Evolutionary conservation across 2,113 vertebrate genomes (phyloP), one percentile per base, ranked within the genome.

Genomic region (Beaufortia kweichowensis): DNA sequence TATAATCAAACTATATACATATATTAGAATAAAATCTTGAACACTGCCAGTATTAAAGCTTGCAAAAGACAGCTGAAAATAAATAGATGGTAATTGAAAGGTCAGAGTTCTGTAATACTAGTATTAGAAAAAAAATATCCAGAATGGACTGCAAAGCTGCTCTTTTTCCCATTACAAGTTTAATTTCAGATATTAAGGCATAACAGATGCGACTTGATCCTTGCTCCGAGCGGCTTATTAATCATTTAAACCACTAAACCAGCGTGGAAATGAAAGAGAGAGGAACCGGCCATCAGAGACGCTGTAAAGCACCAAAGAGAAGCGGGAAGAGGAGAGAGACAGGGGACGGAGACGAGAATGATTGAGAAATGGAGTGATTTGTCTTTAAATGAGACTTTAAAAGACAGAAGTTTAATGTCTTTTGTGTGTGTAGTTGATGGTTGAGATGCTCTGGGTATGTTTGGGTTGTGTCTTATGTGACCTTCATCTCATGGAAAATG

Each of bases 171-270:
- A 77, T 62, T 78, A 26, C 29, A 75, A 61, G 65, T 81, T 63
- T 67, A 50, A 81, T 75, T 73, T 78, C 60, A 88, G 73, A 79
- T 53, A 84, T 84, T 57, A 77, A 56, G 61, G 55, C 56, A 75
- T 78, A 57, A 75, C 72, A 77, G 81, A 78, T 62, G 75, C 15
- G 41, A 65, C 76, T 78, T 84, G 61, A 79, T 83, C 76, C 66
- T 63, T 70, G 31, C 75, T 82, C 63, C 68, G 69, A 39, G 68
- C 76, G 17, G 59, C 55, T 73, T 67, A 77, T 86, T 86, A 85
- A 85, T 87, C 83, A 81, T 75, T 84, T 66, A 84, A 65, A 87
- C 88, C 72, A 68, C 81, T 64, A 79, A 74, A 81, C 75, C 28
- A 65, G 63, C 57, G 35, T 74, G 70, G 66, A 57, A 76, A 43